phyloP scores from a whole-genome alignment of 1,140 invertebrate species.

The Lamellibrachia luymesi region DNA sequence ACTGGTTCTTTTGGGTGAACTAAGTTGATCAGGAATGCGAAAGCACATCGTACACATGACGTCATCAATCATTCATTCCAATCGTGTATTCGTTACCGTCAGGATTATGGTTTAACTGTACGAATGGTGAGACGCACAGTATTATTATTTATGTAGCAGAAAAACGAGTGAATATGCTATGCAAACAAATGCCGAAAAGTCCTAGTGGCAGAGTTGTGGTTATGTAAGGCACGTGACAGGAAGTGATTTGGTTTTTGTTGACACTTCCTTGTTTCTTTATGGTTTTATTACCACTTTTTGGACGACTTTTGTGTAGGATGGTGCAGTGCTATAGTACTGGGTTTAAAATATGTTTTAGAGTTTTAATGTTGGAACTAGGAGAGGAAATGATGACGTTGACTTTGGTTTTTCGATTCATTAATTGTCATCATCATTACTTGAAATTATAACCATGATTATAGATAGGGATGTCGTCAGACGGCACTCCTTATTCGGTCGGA shows the following conservation, averaged over 20 bases:
- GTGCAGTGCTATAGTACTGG: no score
- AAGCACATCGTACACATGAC: not conserved
- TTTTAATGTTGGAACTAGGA: no score
- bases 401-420: no score
- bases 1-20: not conserved
- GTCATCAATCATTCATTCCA: constrained; percentile 5
- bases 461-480: no score
- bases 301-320: not conserved
- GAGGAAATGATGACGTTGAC: no score
- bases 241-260: not conserved
- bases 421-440: no score
- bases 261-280: constrained; percentile 5
- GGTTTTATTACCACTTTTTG: not conserved
- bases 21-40: not conserved
- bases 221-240: not conserved
- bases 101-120: not conserved
- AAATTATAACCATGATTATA: no score
- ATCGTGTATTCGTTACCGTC: not conserved
- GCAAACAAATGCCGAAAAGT: not conserved
- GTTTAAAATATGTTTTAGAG: no score
- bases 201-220: not conserved
- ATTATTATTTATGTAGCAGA: not conserved
- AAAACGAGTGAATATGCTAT: not conserved
- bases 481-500: no score
- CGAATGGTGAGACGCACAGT: not conserved